Evolutionary conservation across 2,888 invertebrate species (phyloP), one percentile per base, ranked within the genome.

Genomic region (Sinodicranocentrus sp.): DNA sequence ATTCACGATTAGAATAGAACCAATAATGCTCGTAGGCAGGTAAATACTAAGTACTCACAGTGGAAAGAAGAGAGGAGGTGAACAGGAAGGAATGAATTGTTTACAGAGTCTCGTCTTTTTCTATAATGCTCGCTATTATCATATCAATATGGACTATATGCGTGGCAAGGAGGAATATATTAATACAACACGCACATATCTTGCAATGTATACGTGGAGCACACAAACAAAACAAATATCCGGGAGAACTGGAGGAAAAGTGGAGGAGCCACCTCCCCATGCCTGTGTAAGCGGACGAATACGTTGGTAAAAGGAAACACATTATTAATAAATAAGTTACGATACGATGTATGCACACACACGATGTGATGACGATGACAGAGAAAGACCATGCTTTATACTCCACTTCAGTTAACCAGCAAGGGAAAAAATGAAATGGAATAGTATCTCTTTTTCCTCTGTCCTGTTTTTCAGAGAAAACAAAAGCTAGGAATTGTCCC

Each of bases 221-320:
- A 57, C 57, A 19, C 19, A 57, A 23, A 57, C 57, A 57, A 57
- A 57, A 57, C 23, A 57, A 57, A 57, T 57, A 57, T 57, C 57
- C 57, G 57, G 57, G 3, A 33, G 33, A 10, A 33, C 5, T 6
- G 33, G 33, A 33, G 33, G 33, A 33, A 33, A 33, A 33, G 33
- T 33, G 10, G 5, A 33, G n/a, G n/a, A n/a, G n/a, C n/a, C n/a
- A n/a, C n/a, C n/a, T n/a, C n/a, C n/a, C n/a, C n/a, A n/a, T n/a
- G n/a, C n/a, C n/a, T n/a, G n/a, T n/a, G n/a, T n/a, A n/a, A n/a
- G n/a, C n/a, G n/a, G n/a, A n/a, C n/a, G n/a, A n/a, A n/a, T n/a
- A n/a, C n/a, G n/a, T n/a, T n/a, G 33, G 33, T 33, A 33, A 33
- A 33, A 33, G n/a, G n/a, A n/a, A n/a, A n/a, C n/a, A 33, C 10